Evolutionary conservation across 1,140 invertebrate species (phyloP), one percentile per base, ranked within the genome.

Genomic region (Drosophila ercepeae): DNA sequence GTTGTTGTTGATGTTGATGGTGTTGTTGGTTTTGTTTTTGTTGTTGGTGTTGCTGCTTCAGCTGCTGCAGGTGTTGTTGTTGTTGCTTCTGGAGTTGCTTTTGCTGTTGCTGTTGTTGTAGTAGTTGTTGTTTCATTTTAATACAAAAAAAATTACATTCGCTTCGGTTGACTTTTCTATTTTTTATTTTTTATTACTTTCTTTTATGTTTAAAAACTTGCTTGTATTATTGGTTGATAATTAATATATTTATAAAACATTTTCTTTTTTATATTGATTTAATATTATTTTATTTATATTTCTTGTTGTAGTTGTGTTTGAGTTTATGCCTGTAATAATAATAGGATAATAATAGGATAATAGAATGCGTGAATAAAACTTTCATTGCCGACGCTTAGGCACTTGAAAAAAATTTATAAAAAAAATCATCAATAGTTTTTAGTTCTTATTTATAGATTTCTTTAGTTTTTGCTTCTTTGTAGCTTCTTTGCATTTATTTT

Each of bases 221-320:
- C 49, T 52, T 64, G 19, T 54, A 55, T 53, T 70, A 11, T 45
- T 53, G 41, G 36, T 61, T 74, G 42, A 69, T 60, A 61, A 73
- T 76, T 39, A 60, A 77, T 68, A 72, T 81, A 74, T 76, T 67
- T 86, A 89, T 76, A 83, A 82, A 82, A 82, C 68, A 72, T 76
- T 89, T 86, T 75, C n/a, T n/a, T 69, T 49, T 59, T 13, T 71
- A 58, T 32, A 32, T 32, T 11, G 11, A 32, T 32, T 32, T 11
- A 32, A 32, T 32, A 32, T 32, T 27, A 27, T 51, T 27, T 19
- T 41, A 14, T 21, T 8, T 16, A 18, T 50, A 5, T 13, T 53
- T 55, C 21, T 44, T 68, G 36, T 71, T 65, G 58, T 78, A 61
- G 55, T 78, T 75, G 52, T 78, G 65, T 78, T 83, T 84, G 69